Evolutionary conservation across 2,113 vertebrate genomes (phyloP), one percentile per base, ranked within the genome.

Genomic region (Ptyas mucosa): DNA sequence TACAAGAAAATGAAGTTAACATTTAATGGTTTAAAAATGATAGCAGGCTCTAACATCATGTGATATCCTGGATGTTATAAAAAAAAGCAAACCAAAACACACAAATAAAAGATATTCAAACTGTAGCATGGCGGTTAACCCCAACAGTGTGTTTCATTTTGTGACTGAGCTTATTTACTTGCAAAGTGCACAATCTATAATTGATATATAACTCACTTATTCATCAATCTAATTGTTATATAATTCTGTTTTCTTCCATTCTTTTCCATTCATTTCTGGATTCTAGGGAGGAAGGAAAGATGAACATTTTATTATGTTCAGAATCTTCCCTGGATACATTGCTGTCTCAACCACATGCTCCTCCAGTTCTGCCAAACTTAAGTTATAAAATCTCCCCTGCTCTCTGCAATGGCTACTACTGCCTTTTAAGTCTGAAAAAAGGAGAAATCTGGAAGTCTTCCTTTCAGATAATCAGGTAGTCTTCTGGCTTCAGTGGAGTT

Each of bases 1-100:
- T 96, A 96, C 87, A 97, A 97, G 96, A 96, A 98, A 98, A 98
- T 97, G 97, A 98, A 98, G 97, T 97, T 98, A 98, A 96, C 97
- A 96, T 97, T 98, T 98, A 98, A 98, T 96, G 95, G 95, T 91
- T 98, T 97, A 98, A 97, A 98, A 98, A 97, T 97, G 96, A 97
- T 97, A 97, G 96, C 93, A 94, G 95, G 94, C 95, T 81, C 91
- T 97, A 96, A 94, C 96, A 93, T 92, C 94, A 69, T 95, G 95
- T 96, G 95, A 93, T 94, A 91, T 52, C 94, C 89, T 90, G 95
- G 96, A 94, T 96, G 95, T 95, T 97, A 69, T 97, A 96, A 97
- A 94, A 96, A 95, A 89, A 29, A 96, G 94, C 8, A 23, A 3
- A 43, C 90, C 94, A 93, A 91, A 20, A 95, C 96, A 96, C 55